Evolutionary conservation across 2,113 vertebrate genomes (phyloP).

Genomic region (Sardina pilchardus): DNA sequence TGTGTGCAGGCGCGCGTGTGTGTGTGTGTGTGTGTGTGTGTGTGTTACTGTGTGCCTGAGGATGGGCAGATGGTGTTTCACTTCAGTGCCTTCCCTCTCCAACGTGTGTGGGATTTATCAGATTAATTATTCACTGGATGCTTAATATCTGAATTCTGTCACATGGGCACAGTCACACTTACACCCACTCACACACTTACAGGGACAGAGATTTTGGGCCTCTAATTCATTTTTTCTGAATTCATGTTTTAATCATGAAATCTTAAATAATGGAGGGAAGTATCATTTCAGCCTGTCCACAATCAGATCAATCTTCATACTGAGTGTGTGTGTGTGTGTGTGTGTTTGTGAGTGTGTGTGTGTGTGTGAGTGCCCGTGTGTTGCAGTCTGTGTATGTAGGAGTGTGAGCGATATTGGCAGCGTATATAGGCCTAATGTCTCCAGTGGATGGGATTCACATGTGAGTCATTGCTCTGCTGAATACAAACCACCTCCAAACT

Average conservation of each 20-base stretch:
- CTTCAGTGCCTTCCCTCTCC: neutral
- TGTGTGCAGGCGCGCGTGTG: neutral
- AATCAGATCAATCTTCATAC: neutral
- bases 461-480: neutral
- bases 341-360: neutral
- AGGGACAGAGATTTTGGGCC: neutral
- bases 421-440: neutral
- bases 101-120: neutral
- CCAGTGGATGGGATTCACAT: neutral
- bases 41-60: neutral
- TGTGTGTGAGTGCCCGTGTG: neutral
- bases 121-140: constrained; percentile 11
- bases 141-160: neutral
- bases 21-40: neutral
- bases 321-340: neutral
- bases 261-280: neutral
- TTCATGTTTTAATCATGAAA: neutral
- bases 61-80: constrained; percentile 14
- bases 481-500: neutral
- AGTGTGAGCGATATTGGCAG: neutral
- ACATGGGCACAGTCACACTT: neutral
- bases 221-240: neutral
- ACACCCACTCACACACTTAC: neutral
- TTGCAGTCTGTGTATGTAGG: neutral
- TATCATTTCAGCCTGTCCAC: neutral